These are phyloP conservation scores for Pantherophis guttatus DNA, from an alignment of 2,113 vertebrate genomes.

Conservation along the genomic window DNA sequence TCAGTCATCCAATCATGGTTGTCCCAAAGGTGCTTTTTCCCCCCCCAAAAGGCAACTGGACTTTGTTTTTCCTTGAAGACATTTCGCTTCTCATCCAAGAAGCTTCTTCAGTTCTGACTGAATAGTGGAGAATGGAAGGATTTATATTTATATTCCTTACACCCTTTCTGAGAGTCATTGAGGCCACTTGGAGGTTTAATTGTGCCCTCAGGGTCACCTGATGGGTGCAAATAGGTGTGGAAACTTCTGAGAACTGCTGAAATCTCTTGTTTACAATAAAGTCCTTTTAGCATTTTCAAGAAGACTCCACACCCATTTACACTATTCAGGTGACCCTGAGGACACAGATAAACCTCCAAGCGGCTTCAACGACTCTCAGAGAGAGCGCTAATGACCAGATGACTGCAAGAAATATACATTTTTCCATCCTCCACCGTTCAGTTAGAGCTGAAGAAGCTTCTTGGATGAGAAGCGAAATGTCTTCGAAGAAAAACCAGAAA, in stretches of 20 bases:
- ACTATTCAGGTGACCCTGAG: neutral
- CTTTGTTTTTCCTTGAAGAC: neutral
- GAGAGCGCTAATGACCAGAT: neutral
- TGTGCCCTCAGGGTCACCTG: too few relatives aligned
- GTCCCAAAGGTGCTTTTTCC: too few relatives aligned
- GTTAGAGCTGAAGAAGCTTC: neutral
- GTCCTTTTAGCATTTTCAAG: neutral
- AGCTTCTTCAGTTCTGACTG: neutral
- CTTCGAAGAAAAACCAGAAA: too few relatives aligned
- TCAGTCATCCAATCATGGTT: too few relatives aligned
- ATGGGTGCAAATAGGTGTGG: too few relatives aligned
- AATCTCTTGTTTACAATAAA: too few relatives aligned
- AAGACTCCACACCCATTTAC: neutral
- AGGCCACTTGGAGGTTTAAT: too few relatives aligned
- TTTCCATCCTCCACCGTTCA: neutral
- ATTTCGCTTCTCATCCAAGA: neutral
- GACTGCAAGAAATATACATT: neutral
- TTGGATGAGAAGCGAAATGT: neutral
- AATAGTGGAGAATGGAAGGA: too few relatives aligned
- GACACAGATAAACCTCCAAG: neutral
- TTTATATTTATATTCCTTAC: too few relatives aligned
- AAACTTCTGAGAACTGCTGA: too few relatives aligned
- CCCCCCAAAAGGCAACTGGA: too few relatives aligned
- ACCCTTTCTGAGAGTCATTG: too few relatives aligned
- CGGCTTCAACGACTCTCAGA: neutral